These are phyloP conservation scores for Macrosiphum euphorbiae DNA, from an alignment of 2,888 invertebrate genomes.

Conservation along the genomic window DNA sequence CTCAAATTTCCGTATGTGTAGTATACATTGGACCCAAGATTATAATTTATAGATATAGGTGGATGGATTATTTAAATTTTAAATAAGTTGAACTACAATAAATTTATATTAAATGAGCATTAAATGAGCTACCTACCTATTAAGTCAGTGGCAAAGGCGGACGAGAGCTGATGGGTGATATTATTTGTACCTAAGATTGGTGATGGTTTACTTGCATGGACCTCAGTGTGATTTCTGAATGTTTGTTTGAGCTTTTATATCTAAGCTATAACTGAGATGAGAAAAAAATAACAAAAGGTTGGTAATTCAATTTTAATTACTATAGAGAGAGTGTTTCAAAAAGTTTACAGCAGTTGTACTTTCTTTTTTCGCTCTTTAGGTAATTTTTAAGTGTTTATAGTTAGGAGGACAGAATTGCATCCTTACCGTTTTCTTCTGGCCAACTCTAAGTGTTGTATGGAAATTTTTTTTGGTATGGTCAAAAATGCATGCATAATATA, in stretches of 20 bases:
- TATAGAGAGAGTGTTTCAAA: neutral
- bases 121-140: neutral
- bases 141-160: neutral
- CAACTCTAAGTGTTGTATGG: fast-evolving
- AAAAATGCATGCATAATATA: neutral
- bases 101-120: neutral
- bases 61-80: neutral
- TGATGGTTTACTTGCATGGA: neutral
- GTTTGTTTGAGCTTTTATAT: neutral
- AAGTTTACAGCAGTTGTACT: neutral
- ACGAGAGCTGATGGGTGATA: neutral
- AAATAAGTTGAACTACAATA: neutral
- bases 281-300: neutral
- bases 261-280: neutral
- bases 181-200: neutral
- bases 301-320: neutral
- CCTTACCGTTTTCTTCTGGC: too few species aligned
- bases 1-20: neutral
- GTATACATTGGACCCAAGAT: neutral
- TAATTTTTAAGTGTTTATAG: too few species aligned
- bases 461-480: neutral
- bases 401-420: too few species aligned
- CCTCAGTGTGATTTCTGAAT: neutral
- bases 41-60: neutral
- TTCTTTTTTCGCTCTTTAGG: neutral